Evolutionary conservation across 2,888 invertebrate species (phyloP).

Genomic region (Stictocephala bisonia): DNA sequence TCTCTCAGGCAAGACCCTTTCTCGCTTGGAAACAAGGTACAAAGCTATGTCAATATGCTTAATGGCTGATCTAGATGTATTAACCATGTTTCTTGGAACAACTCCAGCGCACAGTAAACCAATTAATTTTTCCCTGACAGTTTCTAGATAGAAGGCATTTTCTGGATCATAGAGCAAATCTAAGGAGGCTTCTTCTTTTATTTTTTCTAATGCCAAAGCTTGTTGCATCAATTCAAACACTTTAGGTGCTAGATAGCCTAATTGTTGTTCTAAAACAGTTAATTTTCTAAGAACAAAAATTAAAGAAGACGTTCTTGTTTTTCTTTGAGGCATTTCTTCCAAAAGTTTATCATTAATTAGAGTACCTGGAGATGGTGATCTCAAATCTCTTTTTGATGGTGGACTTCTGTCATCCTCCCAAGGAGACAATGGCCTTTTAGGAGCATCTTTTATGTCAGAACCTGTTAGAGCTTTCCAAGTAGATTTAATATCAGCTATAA

Average conservation of each 20-base stretch:
- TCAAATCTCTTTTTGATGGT: conserved; percentile 2
- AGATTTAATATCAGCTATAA: conserved; percentile 58
- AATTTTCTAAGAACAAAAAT: conserved; percentile 78
- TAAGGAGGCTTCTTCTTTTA: conserved; percentile 68
- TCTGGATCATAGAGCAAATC: conserved; percentile 80
- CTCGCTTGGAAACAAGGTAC: conserved; percentile 14
- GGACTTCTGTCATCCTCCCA: conserved; percentile 46
- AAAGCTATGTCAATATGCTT: conserved; percentile 73
- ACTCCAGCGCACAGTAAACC: conserved; percentile 80
- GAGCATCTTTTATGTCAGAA: conserved; percentile 58
- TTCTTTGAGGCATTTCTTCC: conserved; percentile 34
- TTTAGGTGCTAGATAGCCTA: conserved; percentile 87
- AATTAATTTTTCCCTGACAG: conserved; percentile 86
- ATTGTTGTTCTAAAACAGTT: conserved; percentile 83
- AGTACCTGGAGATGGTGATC: conserved; percentile 44
- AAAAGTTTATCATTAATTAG: conserved; percentile 28
- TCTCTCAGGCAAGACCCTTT: neutral
- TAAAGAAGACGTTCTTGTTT: conserved; percentile 61
- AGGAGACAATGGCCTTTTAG: conserved; percentile 47
- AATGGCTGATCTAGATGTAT: conserved; percentile 79
- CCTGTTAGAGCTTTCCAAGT: conserved; percentile 60
- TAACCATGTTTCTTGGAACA: conserved; percentile 71
- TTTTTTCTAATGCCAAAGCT: conserved; percentile 82
- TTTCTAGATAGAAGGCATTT: conserved; percentile 81
- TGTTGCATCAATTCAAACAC: conserved; percentile 80